Percentiles rank a stretch among this genome's conserved stretches.
Conservation (phyloP, 2,888 invertebrate genomes). For the Lepidonotus clava region DNA sequence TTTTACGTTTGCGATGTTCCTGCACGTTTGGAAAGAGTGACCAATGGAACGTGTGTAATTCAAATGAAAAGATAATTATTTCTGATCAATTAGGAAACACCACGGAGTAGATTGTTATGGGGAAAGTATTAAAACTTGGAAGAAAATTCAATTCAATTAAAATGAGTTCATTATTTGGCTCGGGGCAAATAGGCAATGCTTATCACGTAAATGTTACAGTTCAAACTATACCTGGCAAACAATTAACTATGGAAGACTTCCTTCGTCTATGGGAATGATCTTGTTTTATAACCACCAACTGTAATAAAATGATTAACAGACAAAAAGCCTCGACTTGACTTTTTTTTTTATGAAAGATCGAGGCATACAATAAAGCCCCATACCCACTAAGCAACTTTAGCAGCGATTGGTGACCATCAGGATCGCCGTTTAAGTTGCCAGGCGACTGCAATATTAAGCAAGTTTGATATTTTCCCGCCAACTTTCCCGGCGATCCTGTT, state of each 20-base stretch:
- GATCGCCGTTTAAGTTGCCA: no score
- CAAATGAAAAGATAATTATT: no score
- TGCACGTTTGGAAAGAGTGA: slow-evolving; percentile 20
- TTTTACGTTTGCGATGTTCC: slow-evolving; percentile 2
- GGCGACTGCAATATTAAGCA: no score
- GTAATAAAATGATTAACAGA: slow-evolving; percentile 44
- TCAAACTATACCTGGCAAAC: slow-evolving; percentile 30
- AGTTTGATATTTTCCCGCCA: no score
- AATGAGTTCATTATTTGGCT: neutral
- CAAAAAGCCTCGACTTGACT: neutral
- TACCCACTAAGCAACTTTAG: no score
- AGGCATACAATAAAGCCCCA: no score
- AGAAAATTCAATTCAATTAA: no score
- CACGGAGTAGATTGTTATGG: no score
- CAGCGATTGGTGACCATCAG: no score
- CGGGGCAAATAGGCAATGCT: slow-evolving; percentile 2
- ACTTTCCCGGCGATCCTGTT: no score
- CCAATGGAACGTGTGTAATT: no score
- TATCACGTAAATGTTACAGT: neutral
- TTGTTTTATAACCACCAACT: slow-evolving; percentile 16
- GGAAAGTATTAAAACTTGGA: neutral
- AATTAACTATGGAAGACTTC: neutral
- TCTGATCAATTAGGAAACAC: no score
- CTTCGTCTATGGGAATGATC: neutral
- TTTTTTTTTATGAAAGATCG: neutral